Evolutionary conservation across 2,888 invertebrate genomes (phyloP).

Genomic region (Lamproptera curius): DNA sequence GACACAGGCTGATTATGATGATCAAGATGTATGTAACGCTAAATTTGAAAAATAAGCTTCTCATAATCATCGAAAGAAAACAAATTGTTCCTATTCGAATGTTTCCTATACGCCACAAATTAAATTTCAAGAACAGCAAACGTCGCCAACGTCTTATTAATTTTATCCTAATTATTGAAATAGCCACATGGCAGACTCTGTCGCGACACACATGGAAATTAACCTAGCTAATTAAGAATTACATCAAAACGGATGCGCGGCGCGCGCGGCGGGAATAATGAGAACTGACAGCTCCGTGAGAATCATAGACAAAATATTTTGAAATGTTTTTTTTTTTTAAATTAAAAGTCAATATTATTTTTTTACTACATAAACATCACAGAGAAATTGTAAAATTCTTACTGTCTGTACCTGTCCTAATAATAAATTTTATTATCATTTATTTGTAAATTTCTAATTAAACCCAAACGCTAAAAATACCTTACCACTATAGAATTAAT

Average conservation of each 20-base stretch:
- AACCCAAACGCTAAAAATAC: too few species aligned
- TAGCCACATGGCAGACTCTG: constrained; percentile 26
- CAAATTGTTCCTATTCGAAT: too few species aligned
- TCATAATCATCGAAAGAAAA: too few species aligned
- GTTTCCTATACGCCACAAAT: not conserved
- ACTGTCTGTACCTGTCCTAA: too few species aligned
- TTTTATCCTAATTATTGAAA: constrained; percentile 18
- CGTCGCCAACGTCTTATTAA: constrained; percentile 5
- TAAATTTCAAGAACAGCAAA: not conserved
- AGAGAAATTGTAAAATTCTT: too few species aligned
- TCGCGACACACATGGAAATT: constrained; percentile 29
- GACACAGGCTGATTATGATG: too few species aligned
- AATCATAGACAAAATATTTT: constrained; percentile 25
- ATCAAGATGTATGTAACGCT: not conserved
- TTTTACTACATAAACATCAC: too few species aligned
- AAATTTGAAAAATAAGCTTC: not conserved
- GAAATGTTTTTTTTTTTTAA: too few species aligned
- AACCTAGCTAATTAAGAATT: constrained; percentile 38
- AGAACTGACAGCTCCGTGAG: constrained; percentile 26
- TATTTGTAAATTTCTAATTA: too few species aligned
- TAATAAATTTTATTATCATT: too few species aligned
- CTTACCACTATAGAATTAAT: too few species aligned
- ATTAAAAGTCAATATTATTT: too few species aligned
- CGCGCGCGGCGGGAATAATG: constrained; percentile 28
- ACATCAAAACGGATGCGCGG: constrained; percentile 38